A percentile compares a stretch with the other conserved stretches of the same genome.
Evolutionary conservation across 2,888 invertebrate species (phyloP).

Genomic region (Petrolisthes manimaculis): DNA sequence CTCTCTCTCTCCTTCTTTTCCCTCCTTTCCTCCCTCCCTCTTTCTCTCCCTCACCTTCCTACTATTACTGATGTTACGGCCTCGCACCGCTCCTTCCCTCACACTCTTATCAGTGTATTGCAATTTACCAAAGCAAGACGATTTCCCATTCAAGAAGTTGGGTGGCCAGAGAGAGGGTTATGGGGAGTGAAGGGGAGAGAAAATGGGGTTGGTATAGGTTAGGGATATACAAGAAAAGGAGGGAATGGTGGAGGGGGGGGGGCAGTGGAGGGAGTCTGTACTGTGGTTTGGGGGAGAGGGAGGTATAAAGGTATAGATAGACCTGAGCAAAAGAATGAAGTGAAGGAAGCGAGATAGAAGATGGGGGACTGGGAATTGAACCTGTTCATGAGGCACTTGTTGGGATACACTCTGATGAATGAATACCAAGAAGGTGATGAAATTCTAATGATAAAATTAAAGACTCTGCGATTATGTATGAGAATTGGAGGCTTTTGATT

Average conservation of each 20-base stretch:
- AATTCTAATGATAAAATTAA: neutral
- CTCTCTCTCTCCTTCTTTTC: neutral
- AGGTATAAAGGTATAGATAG: neutral
- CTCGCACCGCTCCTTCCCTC: slow-evolving; percentile 15
- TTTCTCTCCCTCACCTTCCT: neutral
- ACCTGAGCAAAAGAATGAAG: neutral
- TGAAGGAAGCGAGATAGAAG: neutral
- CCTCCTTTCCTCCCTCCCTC: neutral
- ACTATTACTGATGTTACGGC: slow-evolving; percentile 42
- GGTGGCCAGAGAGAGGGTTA: slow-evolving; percentile 24
- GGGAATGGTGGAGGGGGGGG: neutral
- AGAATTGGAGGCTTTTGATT: no score
- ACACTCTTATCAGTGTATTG: slow-evolving; percentile 45
- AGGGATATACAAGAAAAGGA: slow-evolving; percentile 9
- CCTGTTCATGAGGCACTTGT: neutral
- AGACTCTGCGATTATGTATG: neutral
- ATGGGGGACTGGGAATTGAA: neutral
- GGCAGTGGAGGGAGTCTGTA: neutral
- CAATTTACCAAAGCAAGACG: slow-evolving; percentile 42
- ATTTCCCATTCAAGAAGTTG: slow-evolving; percentile 40
- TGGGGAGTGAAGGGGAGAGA: slow-evolving; percentile 3
- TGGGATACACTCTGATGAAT: no score
- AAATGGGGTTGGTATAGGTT: neutral
- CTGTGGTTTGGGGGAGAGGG: neutral
- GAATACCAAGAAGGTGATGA: neutral